Evolutionary conservation across 2,888 invertebrate genomes (phyloP), one percentile per base, ranked within the genome.

Genomic region (Pterostichus niger): DNA sequence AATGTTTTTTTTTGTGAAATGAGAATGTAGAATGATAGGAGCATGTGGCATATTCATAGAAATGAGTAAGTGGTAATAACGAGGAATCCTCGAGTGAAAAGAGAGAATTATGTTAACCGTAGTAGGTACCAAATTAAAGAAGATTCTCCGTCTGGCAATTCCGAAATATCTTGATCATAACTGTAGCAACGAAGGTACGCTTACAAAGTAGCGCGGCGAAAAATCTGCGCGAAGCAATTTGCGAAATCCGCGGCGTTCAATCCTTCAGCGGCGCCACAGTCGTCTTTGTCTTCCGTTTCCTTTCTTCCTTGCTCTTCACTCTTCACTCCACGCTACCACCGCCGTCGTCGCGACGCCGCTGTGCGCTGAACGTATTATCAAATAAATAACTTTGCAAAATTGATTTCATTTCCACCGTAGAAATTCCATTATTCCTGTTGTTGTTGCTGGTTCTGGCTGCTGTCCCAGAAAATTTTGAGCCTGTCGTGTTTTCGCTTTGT

Each of bases 321-420:
- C 31, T 17, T 24, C 61, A 17, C 11, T 24, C 24, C 24, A 24
- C 24, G 24, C 24, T 24, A 3, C 24, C 24, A 3, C 24, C 24
- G 24, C 24, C 24, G 24, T 3, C 24, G 24, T 24, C 24, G 3
- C 24, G 24, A 24, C 15, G 15, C 61, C 52, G n/a, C 9, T 64
- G 44, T 11, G 40, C 80, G 71, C 71, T 54, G 33, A 80, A 71
- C 71, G 80, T 71, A 80, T 80, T 80, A 80, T 80, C 80, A 80
- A 80, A 80, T 80, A 80, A 80, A 80, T 80, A 80, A 80, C 80
- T 80, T 80, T 80, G 52, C 68, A 80, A 80, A 80, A 80, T 80
- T 80, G 80, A 80, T 80, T 80, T 80, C 80, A 80, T 80, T 71
- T 80, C 80, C 71, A 71, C 80, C 31, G 54, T 68, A 71, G 68